Percentiles rank a stretch among this genome's conserved stretches.
These are phyloP conservation scores for Dermochelys coriacea DNA, from an alignment of 2,797 vertebrate genomes.

Conservation along the genomic window DNA sequence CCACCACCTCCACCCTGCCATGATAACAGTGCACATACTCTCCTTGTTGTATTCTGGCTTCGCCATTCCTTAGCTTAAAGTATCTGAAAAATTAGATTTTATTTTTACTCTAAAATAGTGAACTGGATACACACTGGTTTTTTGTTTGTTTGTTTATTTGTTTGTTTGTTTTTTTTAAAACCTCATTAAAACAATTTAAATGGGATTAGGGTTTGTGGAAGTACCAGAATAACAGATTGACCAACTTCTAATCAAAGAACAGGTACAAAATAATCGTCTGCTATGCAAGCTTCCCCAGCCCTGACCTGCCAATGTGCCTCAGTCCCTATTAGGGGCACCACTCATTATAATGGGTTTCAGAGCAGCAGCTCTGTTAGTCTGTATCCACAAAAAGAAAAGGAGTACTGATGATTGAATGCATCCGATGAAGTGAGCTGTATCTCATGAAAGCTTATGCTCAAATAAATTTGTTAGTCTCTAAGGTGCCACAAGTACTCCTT, in stretches of 20 bases:
- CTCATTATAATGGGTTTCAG: neutral
- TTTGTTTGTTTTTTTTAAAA: neutral
- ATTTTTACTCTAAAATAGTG: neutral
- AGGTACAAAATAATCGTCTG: fast-evolving
- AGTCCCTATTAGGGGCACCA: neutral
- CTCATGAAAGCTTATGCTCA: too few relatives aligned
- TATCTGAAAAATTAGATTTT: neutral
- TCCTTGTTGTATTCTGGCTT: conserved; percentile 49
- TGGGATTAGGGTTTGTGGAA: neutral
- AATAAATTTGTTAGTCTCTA: too few relatives aligned
- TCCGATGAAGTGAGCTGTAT: too few relatives aligned
- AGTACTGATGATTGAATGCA: too few relatives aligned
- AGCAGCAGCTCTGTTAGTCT: too few relatives aligned
- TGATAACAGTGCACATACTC: conserved; percentile 37
- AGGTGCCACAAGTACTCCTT: too few relatives aligned
- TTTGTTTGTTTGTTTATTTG: too few relatives aligned
- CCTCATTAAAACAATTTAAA: neutral
- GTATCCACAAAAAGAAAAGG: too few relatives aligned
- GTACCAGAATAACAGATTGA: neutral
- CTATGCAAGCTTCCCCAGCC: neutral
- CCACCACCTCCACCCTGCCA: neutral
- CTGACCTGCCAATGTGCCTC: neutral
- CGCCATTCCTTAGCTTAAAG: conserved; percentile 3
- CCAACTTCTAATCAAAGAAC: neutral
- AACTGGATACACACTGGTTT: neutral